A percentile compares a stretch with the other conserved stretches of the same genome.
Evolutionary conservation across 2,113 vertebrate species (phyloP).

Genomic region (Gambusia holbrooki): DNA sequence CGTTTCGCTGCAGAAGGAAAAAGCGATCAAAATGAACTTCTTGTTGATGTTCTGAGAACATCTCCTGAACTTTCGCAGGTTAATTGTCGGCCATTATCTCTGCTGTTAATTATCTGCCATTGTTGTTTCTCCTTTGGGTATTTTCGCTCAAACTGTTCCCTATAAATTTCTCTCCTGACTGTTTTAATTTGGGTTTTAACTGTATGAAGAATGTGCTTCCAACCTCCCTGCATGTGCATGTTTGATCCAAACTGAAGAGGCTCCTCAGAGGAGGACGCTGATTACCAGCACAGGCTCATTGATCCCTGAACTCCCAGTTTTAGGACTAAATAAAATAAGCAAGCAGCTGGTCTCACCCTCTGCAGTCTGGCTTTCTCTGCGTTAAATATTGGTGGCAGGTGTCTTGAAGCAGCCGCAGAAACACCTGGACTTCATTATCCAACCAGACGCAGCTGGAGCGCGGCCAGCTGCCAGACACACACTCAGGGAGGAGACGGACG

Average conservation of each 20-base stretch:
- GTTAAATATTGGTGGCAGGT: constrained; percentile 85
- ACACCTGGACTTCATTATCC: constrained; percentile 85
- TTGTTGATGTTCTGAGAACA: background rate
- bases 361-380: constrained; percentile 83
- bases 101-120: too few species aligned
- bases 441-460: constrained; percentile 80
- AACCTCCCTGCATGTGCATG: too few species aligned
- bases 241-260: too few species aligned
- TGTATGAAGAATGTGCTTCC: too few species aligned
- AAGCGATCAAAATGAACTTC: background rate
- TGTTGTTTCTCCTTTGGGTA: background rate
- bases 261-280: background rate
- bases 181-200: background rate
- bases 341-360: constrained; percentile 78
- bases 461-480: constrained; percentile 77
- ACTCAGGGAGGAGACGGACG: constrained; percentile 37
- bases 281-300: background rate
- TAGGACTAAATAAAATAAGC: constrained; percentile 80
- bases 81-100: background rate
- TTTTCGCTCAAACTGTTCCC: background rate
- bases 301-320: constrained; percentile 5
- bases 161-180: background rate
- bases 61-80: background rate
- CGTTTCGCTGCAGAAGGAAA: background rate
- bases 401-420: constrained; percentile 80